Percentiles rank a stretch among this genome's conserved stretches.
These are phyloP conservation scores for Drosophila orena DNA, from an alignment of 1,140 invertebrate species.

Conservation along the genomic window DNA sequence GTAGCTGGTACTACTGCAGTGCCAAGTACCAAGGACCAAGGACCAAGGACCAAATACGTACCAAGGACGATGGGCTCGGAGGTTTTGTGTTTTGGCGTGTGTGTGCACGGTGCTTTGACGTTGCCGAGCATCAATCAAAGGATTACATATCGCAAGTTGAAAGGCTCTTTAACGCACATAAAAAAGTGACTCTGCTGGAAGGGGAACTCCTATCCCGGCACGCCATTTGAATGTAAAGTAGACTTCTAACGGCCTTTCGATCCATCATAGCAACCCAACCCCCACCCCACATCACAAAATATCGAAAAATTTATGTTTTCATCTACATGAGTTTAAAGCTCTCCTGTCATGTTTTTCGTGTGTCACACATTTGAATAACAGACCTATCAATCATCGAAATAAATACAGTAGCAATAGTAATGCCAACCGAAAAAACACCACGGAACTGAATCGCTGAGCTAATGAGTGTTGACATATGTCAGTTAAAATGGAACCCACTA, in stretches of 20 bases:
- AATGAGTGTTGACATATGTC: conserved; percentile 68
- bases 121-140: conserved; percentile 75
- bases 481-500: conserved; percentile 20
- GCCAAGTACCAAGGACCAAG: conserved; percentile 4
- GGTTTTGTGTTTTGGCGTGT: conserved; percentile 20
- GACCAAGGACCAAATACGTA: conserved; percentile 21
- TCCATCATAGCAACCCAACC: not conserved
- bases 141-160: conserved; percentile 80
- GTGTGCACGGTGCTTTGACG: conserved; percentile 50
- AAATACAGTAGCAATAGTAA: conserved; percentile 18
- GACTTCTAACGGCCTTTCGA: conserved; percentile 23
- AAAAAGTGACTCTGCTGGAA: conserved; percentile 19
- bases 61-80: conserved; percentile 41
- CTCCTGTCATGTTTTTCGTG: conserved; percentile 39
- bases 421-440: conserved; percentile 15
- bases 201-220: conserved; percentile 25
- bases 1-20: conserved; percentile 29
- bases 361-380: conserved; percentile 66
- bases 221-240: conserved; percentile 78
- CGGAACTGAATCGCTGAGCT: conserved; percentile 37
- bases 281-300: not conserved
- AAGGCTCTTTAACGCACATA: conserved; percentile 66
- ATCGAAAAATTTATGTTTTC: conserved; percentile 55
- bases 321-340: conserved; percentile 60
- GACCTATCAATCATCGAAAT: conserved; percentile 62